Evolutionary conservation across 2,113 vertebrate species (phyloP), one percentile per base, ranked within the genome.

Genomic region (Spilogale gracilis): DNA sequence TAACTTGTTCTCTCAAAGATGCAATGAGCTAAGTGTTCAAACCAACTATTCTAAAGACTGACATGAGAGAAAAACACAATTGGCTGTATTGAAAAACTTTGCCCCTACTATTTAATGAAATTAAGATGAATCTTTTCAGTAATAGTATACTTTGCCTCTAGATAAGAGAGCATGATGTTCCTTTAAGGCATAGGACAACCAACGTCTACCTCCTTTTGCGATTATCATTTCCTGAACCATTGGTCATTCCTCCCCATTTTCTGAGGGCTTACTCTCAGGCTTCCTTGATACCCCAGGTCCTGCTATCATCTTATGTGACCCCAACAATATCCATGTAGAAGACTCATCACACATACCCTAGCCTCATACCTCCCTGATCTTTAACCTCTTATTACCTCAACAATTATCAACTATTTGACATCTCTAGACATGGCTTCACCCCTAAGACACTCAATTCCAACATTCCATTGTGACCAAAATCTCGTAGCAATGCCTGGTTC

Each of bases 1-100:
- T 95, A 97, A 95, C 94, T 96, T 96, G 78, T 78, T 95, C 50
- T 95, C 56, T 89, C 43, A 95, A 90, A 95, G 54, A 95, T 97
- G 43, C 21, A 94, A 74, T 67, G 85, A 96, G 54, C 65, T 93
- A 95, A 95, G 60, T 79, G 18, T 95, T 86, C 38, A 95, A 86
- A 96, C 13, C 76, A 96, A 61, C 69, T 85, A 61, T 86, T 94
- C 79, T n/a, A 54, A 94, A 96, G 94, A 82, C 52, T 93, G 89
- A 23, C 63, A 52, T 67, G 79, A 79, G 43, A 96, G 74, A 92
- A 96, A 96, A 88, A 88, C 5, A 74, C 86, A 96, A 91, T 69
- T 92, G 32, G 30, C 50, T 91, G 58, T 52, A 45, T 43, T 95
- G 79, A 84, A 97, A 96, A 96, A 61, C 6, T 73, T 88, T 96